Evolutionary conservation across 2,113 vertebrate genomes (phyloP), one percentile per base, ranked within the genome.

Genomic region (Chionomys nivalis): DNA sequence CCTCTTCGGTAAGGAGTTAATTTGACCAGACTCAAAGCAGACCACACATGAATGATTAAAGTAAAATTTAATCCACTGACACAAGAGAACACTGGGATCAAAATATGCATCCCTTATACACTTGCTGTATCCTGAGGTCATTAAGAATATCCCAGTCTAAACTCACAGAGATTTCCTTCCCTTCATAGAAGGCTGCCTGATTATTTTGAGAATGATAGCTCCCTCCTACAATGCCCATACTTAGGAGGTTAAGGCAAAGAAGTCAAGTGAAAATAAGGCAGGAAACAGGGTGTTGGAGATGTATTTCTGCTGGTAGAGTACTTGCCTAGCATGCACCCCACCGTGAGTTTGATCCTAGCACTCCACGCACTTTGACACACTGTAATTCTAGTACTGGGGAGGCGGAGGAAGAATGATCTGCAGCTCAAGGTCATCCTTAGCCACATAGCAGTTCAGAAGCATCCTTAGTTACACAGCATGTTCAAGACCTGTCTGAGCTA

Each of bases 1-100:
- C 1, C 73, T 92, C 1, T 95, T 94, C 3, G 42, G 31, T 33
- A 55, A 93, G 4, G 47, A 89, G 88, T 77, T 87, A 63, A 90
- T 17, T 78, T 87, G 33, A 91, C 4, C 39, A 78, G 23, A 3
- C 26, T 96, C 33, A 66, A 77, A 78, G 28, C 24, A 95, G 78
- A 68, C 28, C 55, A 63, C 31, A 73, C 26, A 77, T 49, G 58
- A 81, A 63, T 19, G 72, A 68, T 0, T 39, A 93, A 76, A 12
- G 36, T 49, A 33, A 44, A 55, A 28, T 82, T 81, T 96, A 78
- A 81, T 73, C 65, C 65, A 17, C 28, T 52, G 12, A 72, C 55
- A 31, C 12, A 33, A 94, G 63, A 75, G 42, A 72, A 77, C 9
- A 5, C 11, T 47, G 17, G 33, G 39, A 19, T 78, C 33, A 77